phyloP scores from a whole-genome alignment of 64 coral and sea anemone genomes.

The Exaiptasia diaphana region DNA sequence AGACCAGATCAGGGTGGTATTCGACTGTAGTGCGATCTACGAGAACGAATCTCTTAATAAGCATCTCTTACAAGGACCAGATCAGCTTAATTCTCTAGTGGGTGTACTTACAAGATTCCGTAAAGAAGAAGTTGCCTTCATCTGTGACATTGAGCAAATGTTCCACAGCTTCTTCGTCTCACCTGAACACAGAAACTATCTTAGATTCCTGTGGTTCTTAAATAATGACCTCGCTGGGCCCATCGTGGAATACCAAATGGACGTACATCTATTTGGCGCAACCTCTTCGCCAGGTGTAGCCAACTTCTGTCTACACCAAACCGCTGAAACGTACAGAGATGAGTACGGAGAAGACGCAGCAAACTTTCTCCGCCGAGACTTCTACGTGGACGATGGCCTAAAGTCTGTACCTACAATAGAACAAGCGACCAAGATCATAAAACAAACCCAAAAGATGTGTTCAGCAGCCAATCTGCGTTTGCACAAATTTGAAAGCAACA shows the following conservation, averaged over 20 bases:
- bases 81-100: constrained; percentile 21
- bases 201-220: constrained; percentile 29
- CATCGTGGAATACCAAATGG: constrained; percentile 3
- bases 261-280: constrained; percentile 19
- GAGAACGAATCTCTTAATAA: constrained; percentile 33
- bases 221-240: not conserved
- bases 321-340: constrained; percentile 31
- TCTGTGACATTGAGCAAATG: constrained; percentile 42
- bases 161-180: constrained; percentile 43
- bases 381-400: constrained; percentile 55
- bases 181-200: constrained; percentile 17
- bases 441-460: constrained; percentile 27
- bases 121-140: constrained; percentile 33
- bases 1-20: constrained; percentile 28
- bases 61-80: constrained; percentile 20
- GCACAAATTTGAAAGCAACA: constrained; percentile 41
- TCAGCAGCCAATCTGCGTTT: constrained; percentile 7
- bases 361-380: constrained; percentile 30
- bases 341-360: constrained; percentile 24
- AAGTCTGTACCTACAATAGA: constrained; percentile 8
- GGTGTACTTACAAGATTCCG: constrained; percentile 9
- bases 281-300: not conserved
- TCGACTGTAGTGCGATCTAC: constrained; percentile 36
- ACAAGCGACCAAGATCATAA: not conserved
- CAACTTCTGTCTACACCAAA: constrained; percentile 31